Conservation (phyloP, 2,797 vertebrate species). For the Spinus olivaceus region DNA sequence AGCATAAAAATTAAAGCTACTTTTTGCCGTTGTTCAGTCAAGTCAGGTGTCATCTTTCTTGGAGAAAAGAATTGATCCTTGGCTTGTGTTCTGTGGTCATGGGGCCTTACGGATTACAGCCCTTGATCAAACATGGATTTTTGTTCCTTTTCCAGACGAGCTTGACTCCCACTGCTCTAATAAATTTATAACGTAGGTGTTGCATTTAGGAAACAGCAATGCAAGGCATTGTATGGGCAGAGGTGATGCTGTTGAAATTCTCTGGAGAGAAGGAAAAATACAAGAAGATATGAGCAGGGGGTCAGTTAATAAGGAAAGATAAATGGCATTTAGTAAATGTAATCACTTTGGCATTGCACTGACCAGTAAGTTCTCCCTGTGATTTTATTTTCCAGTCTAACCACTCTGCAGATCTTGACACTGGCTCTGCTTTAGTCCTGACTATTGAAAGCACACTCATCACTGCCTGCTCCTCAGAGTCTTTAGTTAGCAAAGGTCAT, state of each 20-base stretch:
- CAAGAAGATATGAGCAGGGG: fast-evolving
- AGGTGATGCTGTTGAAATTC: background rate
- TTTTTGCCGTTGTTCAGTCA: background rate
- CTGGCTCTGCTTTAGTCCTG: constrained; percentile 93
- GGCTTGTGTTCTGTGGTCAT: background rate
- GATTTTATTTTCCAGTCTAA: constrained; percentile 80
- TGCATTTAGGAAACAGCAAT: background rate
- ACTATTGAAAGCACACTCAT: constrained; percentile 99
- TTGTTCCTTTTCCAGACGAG: background rate
- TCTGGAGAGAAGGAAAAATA: background rate
- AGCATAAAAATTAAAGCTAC: background rate
- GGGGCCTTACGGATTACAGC: background rate
- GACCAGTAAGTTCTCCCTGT: background rate
- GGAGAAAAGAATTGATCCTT: background rate
- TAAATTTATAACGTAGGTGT: background rate
- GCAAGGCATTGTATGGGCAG: background rate
- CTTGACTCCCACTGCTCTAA: fast-evolving
- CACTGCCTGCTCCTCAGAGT: constrained; percentile 98
- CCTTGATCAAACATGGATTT: background rate
- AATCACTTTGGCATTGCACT: background rate
- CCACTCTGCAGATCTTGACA: constrained; percentile 92
- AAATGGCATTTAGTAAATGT: background rate
- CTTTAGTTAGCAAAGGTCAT: constrained; percentile 98
- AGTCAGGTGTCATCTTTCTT: background rate
- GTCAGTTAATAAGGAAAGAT: background rate